Base-by-base conservation (phyloP, 2,888 invertebrate species). In the Eupelmus urozonus region DNA sequence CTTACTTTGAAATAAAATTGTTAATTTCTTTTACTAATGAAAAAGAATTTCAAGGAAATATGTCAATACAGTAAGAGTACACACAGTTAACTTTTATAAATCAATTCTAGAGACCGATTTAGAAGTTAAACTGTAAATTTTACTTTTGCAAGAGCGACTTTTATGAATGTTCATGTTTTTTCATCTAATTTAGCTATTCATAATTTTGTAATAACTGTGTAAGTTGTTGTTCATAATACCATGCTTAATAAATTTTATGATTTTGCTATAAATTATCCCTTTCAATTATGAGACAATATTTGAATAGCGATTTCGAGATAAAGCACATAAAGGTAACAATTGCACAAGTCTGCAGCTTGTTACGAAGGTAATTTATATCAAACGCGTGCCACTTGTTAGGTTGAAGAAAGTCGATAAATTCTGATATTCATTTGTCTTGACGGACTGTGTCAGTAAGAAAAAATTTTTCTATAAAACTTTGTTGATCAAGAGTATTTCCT, bases 391-490 rank as follows among this genome's bases (percentile, higher is more conserved):
- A 63, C 53, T 76, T 62, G 62, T 67, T 69, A 66, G 20, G 11
- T 55, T 55, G 62, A 69, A 76, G 76, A 76, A 69, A 76, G 76
- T 69, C 55, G 25, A 76, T 76, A 70, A 76, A 69, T 76, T n/a
- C 62, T 40, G 63, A 63, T 55, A 70, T 63, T 69, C 55, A 70
- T 63, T 76, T 63, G 76, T 76, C 76, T 70, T 34, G 29, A 53
- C 42, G 60, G 11, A 7, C 42, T 34, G 11, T 59, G 59, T 74
- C 74, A 25, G 34, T 1, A 34, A 20, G 42, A 25, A 53, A 67
- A 67, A 75, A 67, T 75, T 60, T 59, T 53, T 55, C 16, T 13
- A 1, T 42, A 13, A 3, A 25, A 18, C 7, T 16, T 16, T 20
- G 7, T 20, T 18, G 20, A 63, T 73, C 42, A 63, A 42, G 16